Conservation (phyloP, 30 jellyfish, hydroid and myxozoan species). For the Hydractinia symbiolongicarpus region DNA sequence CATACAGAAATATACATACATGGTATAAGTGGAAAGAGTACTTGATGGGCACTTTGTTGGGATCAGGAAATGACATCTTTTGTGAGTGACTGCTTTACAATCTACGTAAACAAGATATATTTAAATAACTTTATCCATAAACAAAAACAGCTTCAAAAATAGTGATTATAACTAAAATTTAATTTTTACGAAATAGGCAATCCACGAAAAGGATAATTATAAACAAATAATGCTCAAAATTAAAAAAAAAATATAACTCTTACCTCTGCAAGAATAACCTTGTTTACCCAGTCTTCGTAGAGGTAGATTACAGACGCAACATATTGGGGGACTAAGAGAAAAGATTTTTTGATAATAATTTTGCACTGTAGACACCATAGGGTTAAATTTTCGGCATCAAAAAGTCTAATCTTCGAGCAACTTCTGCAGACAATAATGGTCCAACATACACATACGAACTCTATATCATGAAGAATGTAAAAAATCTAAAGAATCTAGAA, state of each 20-base stretch:
- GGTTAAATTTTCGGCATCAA: too few species aligned
- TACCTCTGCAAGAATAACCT: constrained; percentile 79
- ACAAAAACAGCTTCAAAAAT: neutral
- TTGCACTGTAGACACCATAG: neutral
- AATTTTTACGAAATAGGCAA: neutral
- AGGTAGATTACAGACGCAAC: constrained; percentile 75
- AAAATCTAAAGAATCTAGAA: too few species aligned
- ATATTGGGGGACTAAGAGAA: constrained; percentile 43
- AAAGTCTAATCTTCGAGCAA: too few species aligned
- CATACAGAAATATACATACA: constrained; percentile 28
- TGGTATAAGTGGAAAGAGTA: constrained; percentile 35
- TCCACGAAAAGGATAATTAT: neutral
- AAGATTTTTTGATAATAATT: neutral
- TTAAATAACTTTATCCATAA: neutral
- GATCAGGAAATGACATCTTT: constrained; percentile 55
- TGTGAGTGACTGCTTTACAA: constrained; percentile 57
- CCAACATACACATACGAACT: too few species aligned
- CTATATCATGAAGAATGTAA: too few species aligned
- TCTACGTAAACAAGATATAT: constrained; percentile 27
- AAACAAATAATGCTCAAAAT: neutral
- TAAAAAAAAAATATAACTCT: neutral
- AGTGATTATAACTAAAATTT: neutral
- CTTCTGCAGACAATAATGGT: too few species aligned
- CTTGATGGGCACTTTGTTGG: constrained; percentile 37
- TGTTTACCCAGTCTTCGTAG: constrained; percentile 71